Conservation (phyloP, 2,113 vertebrate species). For the Elachura formosa region DNA sequence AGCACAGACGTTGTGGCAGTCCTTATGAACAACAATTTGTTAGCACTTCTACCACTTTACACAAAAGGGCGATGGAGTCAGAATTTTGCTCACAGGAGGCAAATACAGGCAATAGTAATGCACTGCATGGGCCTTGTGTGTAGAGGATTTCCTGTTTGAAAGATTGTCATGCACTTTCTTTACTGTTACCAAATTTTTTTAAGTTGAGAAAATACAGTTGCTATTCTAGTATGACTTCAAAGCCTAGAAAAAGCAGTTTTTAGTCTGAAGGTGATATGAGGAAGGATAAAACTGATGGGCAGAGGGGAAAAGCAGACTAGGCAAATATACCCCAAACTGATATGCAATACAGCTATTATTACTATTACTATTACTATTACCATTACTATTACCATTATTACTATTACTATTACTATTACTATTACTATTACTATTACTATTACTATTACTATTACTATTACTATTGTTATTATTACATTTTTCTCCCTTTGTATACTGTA, state of each 20-base stretch:
- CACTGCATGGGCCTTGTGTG: background rate
- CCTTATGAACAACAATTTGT: accelerated
- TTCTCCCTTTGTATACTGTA: background rate
- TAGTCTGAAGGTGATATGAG: background rate
- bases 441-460: background rate
- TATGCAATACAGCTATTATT: background rate
- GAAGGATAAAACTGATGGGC: background rate
- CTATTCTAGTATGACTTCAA: background rate
- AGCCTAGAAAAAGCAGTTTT: background rate
- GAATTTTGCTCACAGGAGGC: background rate
- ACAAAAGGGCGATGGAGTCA: background rate
- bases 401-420: background rate
- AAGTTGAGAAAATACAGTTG: background rate
- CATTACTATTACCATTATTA: background rate
- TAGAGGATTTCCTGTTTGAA: background rate
- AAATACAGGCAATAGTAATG: background rate
- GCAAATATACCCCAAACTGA: background rate
- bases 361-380: background rate
- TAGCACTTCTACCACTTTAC: background rate
- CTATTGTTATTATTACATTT: background rate
- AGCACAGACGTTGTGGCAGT: background rate
- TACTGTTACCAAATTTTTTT: background rate
- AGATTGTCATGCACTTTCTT: background rate
- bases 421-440: background rate
- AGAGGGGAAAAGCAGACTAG: background rate